Evolutionary conservation across 2,113 vertebrate genomes (phyloP).

Genomic region (Paralichthys olivaceus): DNA sequence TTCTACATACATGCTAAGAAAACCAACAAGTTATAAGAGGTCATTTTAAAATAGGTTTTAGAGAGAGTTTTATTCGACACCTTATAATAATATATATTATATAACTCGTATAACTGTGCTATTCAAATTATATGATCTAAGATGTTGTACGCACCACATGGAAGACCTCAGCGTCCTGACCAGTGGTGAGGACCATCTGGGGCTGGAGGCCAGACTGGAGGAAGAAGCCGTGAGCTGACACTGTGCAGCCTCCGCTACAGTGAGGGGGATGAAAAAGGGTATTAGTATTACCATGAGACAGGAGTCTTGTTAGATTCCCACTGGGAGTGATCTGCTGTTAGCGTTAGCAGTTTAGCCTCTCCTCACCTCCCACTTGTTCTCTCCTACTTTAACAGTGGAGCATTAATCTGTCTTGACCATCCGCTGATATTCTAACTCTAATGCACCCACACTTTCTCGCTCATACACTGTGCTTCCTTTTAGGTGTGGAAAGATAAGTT

Average conservation of each 20-base stretch:
- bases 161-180: conserved; percentile 86
- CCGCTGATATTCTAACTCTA: not conserved
- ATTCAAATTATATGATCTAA: not conserved
- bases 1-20: too few species aligned
- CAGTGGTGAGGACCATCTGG: conserved; percentile 91
- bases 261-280: conserved; percentile 45
- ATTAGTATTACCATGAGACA: conserved; percentile 31
- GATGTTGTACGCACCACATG: conserved; percentile 90
- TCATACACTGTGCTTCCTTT: not conserved
- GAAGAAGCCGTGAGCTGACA: conserved; percentile 91
- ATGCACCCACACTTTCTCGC: not conserved
- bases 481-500: not conserved
- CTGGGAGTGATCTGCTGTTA: conserved; percentile 69
- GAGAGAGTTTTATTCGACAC: too few species aligned
- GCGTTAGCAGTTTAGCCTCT: conserved; percentile 61
- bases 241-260: conserved; percentile 93
- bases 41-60: too few species aligned
- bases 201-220: conserved; percentile 91
- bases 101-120: not conserved
- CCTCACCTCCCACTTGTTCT: conserved; percentile 63
- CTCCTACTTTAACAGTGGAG: conserved; percentile 46
- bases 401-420: conserved; percentile 41
- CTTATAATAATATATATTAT: too few species aligned
- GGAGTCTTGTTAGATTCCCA: conserved; percentile 53
- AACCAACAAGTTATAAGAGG: not conserved